These are phyloP conservation scores for Brenthis daphne DNA, from an alignment of 2,888 invertebrate genomes.

Conservation along the genomic window DNA sequence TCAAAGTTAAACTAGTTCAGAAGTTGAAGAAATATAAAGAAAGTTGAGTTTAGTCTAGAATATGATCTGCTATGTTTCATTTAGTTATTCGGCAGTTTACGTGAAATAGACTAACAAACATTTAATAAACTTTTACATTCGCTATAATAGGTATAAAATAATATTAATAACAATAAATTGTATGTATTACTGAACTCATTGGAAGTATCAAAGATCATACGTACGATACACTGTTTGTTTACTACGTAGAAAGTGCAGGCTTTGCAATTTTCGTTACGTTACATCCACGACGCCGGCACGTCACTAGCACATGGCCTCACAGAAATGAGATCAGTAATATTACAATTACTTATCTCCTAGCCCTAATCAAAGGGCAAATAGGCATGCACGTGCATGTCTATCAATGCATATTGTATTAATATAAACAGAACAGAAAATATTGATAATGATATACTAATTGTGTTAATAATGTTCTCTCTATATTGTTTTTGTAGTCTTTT, in stretches of 20 bases:
- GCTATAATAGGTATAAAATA: too few species aligned
- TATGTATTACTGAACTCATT: neutral
- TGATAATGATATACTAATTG: slow-evolving; percentile 15
- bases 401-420: slow-evolving; percentile 18
- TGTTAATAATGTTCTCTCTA: neutral
- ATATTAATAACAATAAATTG: too few species aligned
- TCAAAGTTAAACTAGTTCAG: too few species aligned
- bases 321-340: slow-evolving; percentile 30
- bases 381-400: slow-evolving; percentile 32
- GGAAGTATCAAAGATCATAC: neutral
- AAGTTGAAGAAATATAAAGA: too few species aligned
- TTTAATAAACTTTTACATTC: too few species aligned
- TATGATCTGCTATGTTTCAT: too few species aligned
- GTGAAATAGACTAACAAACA: too few species aligned
- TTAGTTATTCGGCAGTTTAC: too few species aligned
- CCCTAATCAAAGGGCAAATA: slow-evolving; percentile 40
- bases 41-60: too few species aligned
- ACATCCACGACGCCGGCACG: slow-evolving; percentile 25
- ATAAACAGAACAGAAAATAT: slow-evolving; percentile 1
- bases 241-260: neutral
- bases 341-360: slow-evolving; percentile 31
- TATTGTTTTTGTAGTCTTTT: too few species aligned
- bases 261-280: slow-evolving; percentile 6
- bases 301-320: slow-evolving; percentile 26
- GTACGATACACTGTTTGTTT: slow-evolving; percentile 1